These are phyloP conservation scores for Pollenia angustigena DNA, from an alignment of 2,888 invertebrate species.

Conservation along the genomic window DNA sequence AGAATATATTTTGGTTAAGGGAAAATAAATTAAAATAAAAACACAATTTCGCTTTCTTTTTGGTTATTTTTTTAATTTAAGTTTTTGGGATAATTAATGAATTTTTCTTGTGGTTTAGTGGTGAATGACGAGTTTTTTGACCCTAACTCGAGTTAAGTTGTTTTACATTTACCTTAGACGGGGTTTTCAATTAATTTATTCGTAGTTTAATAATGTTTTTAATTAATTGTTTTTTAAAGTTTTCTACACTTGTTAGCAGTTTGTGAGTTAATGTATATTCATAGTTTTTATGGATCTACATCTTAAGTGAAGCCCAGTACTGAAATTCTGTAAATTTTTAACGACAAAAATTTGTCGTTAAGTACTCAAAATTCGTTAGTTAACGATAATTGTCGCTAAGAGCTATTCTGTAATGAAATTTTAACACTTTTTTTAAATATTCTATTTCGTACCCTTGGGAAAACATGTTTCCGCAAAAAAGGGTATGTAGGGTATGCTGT, in stretches of 20 bases:
- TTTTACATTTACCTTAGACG: not conserved
- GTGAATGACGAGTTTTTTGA: conserved; percentile 37
- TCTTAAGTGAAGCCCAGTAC: no score
- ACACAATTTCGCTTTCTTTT: conserved; percentile 56
- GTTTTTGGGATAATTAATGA: conserved; percentile 33
- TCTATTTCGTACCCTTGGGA: no score
- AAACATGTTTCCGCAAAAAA: no score
- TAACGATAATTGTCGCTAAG: no score
- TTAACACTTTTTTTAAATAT: no score
- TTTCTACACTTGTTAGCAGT: conserved; percentile 49
- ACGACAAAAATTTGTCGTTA: no score
- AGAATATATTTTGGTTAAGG: conserved; percentile 35
- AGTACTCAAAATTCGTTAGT: no score
- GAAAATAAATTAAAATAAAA: not conserved
- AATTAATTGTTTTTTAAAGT: conserved; percentile 7
- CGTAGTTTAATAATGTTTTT: not conserved
- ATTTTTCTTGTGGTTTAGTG: conserved; percentile 31
- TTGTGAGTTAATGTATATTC: not conserved
- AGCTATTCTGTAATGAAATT: no score
- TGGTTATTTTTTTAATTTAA: not conserved
- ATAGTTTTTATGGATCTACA: not conserved
- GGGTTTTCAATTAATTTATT: not conserved
- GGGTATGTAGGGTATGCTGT: no score
- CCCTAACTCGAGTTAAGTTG: not conserved
- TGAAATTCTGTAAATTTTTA: no score